A percentile compares a stretch with the other conserved stretches of the same genome.
Evolutionary conservation across 2,113 vertebrate species (phyloP).

Genomic region (Clarias macrocephalus): DNA sequence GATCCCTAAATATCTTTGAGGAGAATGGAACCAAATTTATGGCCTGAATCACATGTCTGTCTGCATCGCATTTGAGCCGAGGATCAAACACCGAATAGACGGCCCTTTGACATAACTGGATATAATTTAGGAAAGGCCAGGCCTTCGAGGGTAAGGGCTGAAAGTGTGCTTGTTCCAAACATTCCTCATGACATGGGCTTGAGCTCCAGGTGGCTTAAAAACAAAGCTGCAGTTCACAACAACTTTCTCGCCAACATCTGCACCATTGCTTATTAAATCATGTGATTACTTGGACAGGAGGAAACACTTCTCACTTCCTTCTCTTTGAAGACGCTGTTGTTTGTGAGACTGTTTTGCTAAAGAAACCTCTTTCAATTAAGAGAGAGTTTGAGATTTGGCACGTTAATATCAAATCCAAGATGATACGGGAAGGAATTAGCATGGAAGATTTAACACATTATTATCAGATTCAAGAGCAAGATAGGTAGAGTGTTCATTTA

Average conservation of each 20-base stretch:
- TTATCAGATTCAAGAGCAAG: too few relatives aligned
- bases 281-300: conserved; percentile 20
- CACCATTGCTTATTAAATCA: conserved; percentile 30
- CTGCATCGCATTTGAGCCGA: neutral
- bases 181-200: conserved; percentile 36
- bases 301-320: neutral
- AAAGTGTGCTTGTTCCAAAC: conserved; percentile 32
- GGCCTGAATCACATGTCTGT: conserved; percentile 18
- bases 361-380: neutral
- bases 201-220: conserved; percentile 43
- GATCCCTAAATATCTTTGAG: neutral
- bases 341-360: neutral
- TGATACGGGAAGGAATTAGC: too few relatives aligned
- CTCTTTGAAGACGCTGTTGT: neutral
- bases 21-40: neutral
- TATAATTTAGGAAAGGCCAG: neutral
- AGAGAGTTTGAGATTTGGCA: too few relatives aligned
- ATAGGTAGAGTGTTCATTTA: too few relatives aligned
- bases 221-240: conserved; percentile 49
- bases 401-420: too few relatives aligned
- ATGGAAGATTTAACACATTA: too few relatives aligned
- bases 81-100: neutral
- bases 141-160: conserved; percentile 17
- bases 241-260: neutral
- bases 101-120: neutral